Evolutionary conservation across 2,797 vertebrate genomes (phyloP), one percentile per base, ranked within the genome.

Genomic region (Siniperca scherzeri): DNA sequence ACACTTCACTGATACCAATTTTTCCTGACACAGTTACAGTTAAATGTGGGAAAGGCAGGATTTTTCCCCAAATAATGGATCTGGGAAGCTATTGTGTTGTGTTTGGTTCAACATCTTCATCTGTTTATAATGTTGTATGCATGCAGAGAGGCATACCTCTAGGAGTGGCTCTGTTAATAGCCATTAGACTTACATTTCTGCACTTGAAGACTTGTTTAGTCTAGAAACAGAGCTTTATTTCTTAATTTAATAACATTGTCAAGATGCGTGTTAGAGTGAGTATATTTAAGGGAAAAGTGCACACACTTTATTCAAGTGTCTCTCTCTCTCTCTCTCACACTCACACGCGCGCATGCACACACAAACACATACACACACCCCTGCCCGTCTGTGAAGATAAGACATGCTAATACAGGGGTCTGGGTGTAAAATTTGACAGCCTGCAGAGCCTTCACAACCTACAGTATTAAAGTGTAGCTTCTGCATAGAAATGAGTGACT

Each of bases 381-480:
- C 72, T 75, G 70, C 38, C 38, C 65, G 66, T 22, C 59, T 77
- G n/a, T 68, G 38, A 44, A 59, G 83, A 87, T 86, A 81, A 88
- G 79, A 21, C 40, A 42, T 48, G 62, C 30, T 70, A 66, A 80
- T 78, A 60, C 59, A 68, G 46, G 19, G 9, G 66, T 46, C 62
- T 59, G 40, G 59, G 27, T 70, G 64, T 64, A 73, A 77, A 81
- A 65, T 81, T 80, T 72, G 61, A 70, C 44, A 55, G 75, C 33
- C 67, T 75, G 56, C 69, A 78, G 60, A 78, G 82, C 53, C 33
- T 30, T 76, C 44, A 48, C 73, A 85, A 52, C 73, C 40, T 44
- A 61, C 70, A 74, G 48, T 74, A 53, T 81, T 82, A 77, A 87
- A 78, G 78, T 74, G 70, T 71, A 77, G 82, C 72, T 70, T 70